Evolutionary conservation across 2,113 vertebrate genomes (phyloP).

Genomic region (Dicerorhinus sumatrensis): DNA sequence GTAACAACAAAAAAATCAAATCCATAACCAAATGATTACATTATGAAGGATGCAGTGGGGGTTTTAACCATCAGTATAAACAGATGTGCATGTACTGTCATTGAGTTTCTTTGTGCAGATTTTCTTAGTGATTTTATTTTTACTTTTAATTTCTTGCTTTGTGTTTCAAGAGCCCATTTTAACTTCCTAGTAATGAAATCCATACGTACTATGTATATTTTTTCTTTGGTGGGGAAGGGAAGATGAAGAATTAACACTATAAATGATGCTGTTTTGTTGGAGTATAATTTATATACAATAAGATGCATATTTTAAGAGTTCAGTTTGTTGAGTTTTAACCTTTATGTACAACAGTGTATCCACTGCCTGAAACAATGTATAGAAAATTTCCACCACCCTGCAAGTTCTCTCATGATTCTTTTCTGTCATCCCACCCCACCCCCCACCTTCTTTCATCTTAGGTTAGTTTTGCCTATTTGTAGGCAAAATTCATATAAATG

Average conservation of each 20-base stretch:
- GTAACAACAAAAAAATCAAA: background rate
- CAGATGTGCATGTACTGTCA: background rate
- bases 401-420: background rate
- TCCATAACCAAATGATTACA: background rate
- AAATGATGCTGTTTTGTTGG: background rate
- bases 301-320: background rate
- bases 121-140: slow-evolving; percentile 34
- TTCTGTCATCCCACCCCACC: background rate
- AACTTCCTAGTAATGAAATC: background rate
- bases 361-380: background rate
- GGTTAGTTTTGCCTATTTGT: background rate
- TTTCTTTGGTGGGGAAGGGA: background rate
- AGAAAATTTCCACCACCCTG: too few species aligned
- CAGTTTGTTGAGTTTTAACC: background rate
- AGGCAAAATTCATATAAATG: background rate
- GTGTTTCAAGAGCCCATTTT: background rate
- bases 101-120: background rate
- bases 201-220: background rate
- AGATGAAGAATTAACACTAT: background rate
- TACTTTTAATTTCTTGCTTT: slow-evolving; percentile 5
- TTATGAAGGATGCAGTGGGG: background rate
- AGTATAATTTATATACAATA: background rate
- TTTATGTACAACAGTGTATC: background rate
- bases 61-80: background rate
- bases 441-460: background rate